These are phyloP conservation scores for Nebria salina DNA, from an alignment of 2,888 invertebrate genomes.

Conservation along the genomic window DNA sequence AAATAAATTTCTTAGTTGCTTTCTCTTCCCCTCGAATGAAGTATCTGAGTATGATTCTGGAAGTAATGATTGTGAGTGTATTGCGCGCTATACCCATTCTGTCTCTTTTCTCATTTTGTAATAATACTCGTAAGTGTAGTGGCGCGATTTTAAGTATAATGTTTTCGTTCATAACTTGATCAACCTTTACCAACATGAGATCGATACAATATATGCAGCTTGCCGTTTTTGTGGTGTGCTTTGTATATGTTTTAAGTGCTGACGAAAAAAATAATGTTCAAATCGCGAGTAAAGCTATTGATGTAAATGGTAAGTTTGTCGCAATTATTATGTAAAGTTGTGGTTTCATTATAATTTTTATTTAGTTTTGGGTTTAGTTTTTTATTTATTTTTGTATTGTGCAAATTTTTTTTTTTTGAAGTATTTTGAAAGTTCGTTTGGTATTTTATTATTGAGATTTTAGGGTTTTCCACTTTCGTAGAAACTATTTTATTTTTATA, in stretches of 20 bases:
- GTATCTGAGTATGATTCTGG: background rate
- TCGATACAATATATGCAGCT: background rate
- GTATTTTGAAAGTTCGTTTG: no score
- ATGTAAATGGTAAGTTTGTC: background rate
- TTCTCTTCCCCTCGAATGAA: background rate
- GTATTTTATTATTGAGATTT: no score
- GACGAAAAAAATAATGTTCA: background rate
- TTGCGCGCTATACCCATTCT: background rate
- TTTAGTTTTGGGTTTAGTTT: background rate
- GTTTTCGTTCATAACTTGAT: background rate
- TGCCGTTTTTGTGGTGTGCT: background rate
- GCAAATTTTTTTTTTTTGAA: no score
- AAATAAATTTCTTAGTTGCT: background rate
- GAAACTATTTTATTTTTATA: no score
- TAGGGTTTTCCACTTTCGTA: no score
- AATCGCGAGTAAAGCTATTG: background rate
- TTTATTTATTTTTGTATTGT: background rate
- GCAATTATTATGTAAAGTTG: background rate
- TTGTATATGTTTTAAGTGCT: background rate
- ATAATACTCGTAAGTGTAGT: background rate
- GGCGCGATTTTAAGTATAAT: background rate
- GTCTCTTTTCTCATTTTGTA: background rate
- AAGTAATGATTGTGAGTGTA: background rate
- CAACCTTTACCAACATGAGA: constrained; percentile 1
- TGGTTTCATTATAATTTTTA: background rate